Conservation (phyloP, 2,113 vertebrate species). For the Hemibates koningsi region DNA sequence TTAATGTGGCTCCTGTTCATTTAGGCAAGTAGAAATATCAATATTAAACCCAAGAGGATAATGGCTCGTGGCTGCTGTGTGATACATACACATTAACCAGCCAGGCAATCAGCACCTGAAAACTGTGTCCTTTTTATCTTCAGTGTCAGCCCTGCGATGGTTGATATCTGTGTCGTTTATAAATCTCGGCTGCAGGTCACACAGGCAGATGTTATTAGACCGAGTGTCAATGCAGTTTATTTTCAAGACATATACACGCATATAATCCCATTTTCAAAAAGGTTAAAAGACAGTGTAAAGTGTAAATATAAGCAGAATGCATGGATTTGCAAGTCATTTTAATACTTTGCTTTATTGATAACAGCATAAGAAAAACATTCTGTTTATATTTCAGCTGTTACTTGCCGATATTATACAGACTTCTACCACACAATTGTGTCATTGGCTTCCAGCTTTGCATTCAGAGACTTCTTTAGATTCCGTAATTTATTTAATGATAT, state of each 20-base stretch:
- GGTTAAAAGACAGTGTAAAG: not conserved
- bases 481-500: not conserved
- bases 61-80: not conserved
- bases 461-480: not conserved
- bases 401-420: not conserved
- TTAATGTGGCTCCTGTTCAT: constrained; percentile 14
- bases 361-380: not conserved
- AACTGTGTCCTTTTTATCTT: not conserved
- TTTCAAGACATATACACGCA: not conserved
- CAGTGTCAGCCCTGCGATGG: not conserved
- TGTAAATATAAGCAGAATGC: not conserved
- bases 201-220: not conserved
- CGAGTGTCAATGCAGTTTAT: not conserved
- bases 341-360: not conserved
- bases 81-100: constrained; percentile 27
- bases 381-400: not conserved
- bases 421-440: not conserved
- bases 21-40: constrained; percentile 12
- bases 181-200: not conserved
- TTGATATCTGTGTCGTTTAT: not conserved
- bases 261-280: not conserved
- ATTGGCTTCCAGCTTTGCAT: not conserved
- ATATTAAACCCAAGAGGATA: constrained; percentile 15
- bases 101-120: not conserved
- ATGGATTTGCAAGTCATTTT: not conserved